A percentile compares a stretch with the other conserved stretches of the same genome.
phyloP scores from a whole-genome alignment of 2,888 invertebrate genomes.

The Synergus umbraculus region DNA sequence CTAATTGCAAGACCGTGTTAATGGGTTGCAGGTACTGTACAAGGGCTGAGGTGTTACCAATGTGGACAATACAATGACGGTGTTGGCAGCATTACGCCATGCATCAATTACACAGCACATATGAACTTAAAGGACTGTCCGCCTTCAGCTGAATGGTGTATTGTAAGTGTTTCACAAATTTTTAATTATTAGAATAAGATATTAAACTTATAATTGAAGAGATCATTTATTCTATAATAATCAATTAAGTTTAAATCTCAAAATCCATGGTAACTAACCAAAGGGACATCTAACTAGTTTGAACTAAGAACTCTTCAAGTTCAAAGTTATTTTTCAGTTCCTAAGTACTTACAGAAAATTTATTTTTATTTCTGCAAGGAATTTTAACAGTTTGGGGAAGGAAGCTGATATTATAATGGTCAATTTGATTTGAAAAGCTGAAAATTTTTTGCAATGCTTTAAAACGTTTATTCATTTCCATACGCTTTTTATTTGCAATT shows the following conservation, averaged over 20 bases:
- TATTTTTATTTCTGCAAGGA: background rate
- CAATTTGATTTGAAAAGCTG: background rate
- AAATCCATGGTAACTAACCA: background rate
- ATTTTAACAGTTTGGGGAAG: background rate
- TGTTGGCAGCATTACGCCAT: slow-evolving; percentile 91
- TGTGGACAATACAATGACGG: slow-evolving; percentile 92
- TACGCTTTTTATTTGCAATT: background rate
- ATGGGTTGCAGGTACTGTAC: slow-evolving; percentile 68
- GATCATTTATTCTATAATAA: background rate
- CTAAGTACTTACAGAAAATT: background rate
- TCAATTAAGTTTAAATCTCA: background rate
- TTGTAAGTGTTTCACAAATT: slow-evolving; percentile 82
- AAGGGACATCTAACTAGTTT: background rate
- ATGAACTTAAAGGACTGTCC: slow-evolving; percentile 86
- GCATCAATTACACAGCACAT: slow-evolving; percentile 85
- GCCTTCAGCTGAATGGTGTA: slow-evolving; percentile 83
- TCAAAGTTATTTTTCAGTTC: background rate
- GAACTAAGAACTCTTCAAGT: background rate
- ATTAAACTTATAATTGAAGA: no score
- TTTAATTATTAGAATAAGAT: background rate
- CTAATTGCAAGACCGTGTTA: slow-evolving; percentile 35
- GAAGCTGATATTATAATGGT: background rate
- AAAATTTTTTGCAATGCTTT: background rate
- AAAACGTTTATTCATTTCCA: background rate
- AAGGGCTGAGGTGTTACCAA: slow-evolving; percentile 84